Evolutionary conservation across 2,113 vertebrate genomes (phyloP).

Genomic region (Notiomystis cincta): DNA sequence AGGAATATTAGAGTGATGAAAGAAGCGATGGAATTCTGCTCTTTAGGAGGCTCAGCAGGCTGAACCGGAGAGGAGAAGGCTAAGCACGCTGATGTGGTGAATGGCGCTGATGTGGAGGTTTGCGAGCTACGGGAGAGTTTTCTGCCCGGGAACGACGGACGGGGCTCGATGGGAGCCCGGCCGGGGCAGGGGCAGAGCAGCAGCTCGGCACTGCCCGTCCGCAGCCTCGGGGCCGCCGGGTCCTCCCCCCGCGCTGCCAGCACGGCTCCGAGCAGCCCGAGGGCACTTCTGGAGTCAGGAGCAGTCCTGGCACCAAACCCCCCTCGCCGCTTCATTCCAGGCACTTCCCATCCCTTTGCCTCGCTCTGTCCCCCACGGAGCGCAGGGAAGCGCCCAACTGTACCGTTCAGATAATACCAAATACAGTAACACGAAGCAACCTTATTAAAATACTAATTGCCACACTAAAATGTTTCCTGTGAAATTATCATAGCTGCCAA

Average conservation of each 20-base stretch:
- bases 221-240: not conserved
- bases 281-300: not conserved
- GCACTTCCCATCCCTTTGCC: not conserved
- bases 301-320: not conserved
- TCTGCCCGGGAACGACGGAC: not conserved
- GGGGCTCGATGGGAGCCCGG: not conserved
- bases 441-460: slow-evolving; percentile 12
- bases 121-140: not conserved
- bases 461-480: not conserved
- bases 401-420: slow-evolving; percentile 28
- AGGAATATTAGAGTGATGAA: slow-evolving; percentile 66
- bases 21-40: slow-evolving; percentile 65
- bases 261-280: not conserved
- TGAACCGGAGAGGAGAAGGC: slow-evolving; percentile 9
- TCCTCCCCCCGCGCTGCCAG: not conserved
- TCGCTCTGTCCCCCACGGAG: not conserved
- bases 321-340: not conserved
- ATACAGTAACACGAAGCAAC: not conserved
- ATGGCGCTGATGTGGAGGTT: slow-evolving; percentile 11
- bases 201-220: not conserved
- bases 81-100: not conserved
- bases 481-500: not conserved
- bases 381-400: not conserved
- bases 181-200: not conserved
- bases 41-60: slow-evolving; percentile 45